Conservation (phyloP, 2,888 invertebrate genomes). For the Eustalomyia histrio region DNA sequence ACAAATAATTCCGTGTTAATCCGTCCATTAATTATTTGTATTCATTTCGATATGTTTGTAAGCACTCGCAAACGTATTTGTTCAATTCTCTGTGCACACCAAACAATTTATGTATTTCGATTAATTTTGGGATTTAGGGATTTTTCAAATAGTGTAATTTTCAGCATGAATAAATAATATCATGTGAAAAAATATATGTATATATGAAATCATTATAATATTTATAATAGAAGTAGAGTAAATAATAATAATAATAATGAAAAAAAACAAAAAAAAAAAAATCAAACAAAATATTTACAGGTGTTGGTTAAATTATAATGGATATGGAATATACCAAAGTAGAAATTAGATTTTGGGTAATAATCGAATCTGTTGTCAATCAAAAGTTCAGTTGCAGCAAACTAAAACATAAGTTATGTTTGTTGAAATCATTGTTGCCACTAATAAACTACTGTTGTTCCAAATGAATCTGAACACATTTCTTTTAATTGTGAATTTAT, state of each 20-base stretch:
- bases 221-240: conserved; percentile 17
- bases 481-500: too few species aligned
- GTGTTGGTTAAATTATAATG: background rate
- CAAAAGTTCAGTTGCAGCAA: too few species aligned
- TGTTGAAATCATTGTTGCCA: too few species aligned
- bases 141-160: conserved; percentile 62
- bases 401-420: too few species aligned
- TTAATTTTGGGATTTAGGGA: conserved; percentile 66
- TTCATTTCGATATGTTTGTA: conserved; percentile 27
- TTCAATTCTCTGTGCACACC: conserved; percentile 29
- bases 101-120: conserved; percentile 56
- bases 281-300: background rate
- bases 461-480: too few species aligned
- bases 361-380: too few species aligned
- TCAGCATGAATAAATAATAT: conserved; percentile 63
- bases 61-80: conserved; percentile 1
- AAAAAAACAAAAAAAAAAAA: too few species aligned
- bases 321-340: too few species aligned
- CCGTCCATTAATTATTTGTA: conserved; percentile 54
- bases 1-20: conserved; percentile 49
- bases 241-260: background rate
- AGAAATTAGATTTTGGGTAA: too few species aligned
- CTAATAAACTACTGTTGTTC: too few species aligned
- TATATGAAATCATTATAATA: conserved; percentile 43
- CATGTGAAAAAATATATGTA: conserved; percentile 42